Base-by-base conservation (phyloP, 1,140 invertebrate species). In the Hylyphantes graminicola region DNA sequence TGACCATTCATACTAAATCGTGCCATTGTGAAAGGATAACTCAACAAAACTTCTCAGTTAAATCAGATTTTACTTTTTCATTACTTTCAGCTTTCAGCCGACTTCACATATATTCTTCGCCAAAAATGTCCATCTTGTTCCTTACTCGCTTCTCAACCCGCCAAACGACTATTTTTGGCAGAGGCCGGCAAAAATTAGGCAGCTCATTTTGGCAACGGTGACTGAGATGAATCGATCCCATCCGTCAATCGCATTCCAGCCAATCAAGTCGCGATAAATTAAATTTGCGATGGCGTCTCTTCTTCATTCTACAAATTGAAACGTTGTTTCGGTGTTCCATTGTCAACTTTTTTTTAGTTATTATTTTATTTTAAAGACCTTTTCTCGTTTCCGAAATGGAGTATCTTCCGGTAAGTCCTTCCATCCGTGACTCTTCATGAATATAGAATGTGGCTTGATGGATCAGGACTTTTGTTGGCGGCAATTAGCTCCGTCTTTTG, bases 221-320 rank as follows among this genome's bases (percentile, higher is more conserved):
- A 61, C 57, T 61, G 2, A 61, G 57, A 61, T 61, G 57, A 61
- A 61, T 61, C 57, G 57, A 61, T 6, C 57, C 6, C 57, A 61
- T 61, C 57, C 57, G 57, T 61, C 57, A 61, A 61, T 61, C 17
- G 57, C 57, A 61, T 61, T 61, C 57, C 57, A 61, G 3, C 57
- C 57, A 61, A 61, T 61, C 57, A 61, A 61, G 57, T 15, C 12
- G 57, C 57, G 57, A 61, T 61, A 61, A 61, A 61, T 61, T 61
- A 61, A 61, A 61, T 61, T 61, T 61, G 17, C 12, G 57, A 61
- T 17, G 57, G 57, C 57, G 57, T 61, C 57, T 61, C 17, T 35
- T 35, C 35, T 35, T 35, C 35, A 35, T 35, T 35, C 35, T 35
- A 35, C 1, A 17, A 61, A 61, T 61, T 6, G 57, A 61, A 61